A percentile compares a stretch with the other conserved stretches of the same genome.
phyloP scores from a whole-genome alignment of 1,140 invertebrate species.

The Macrosteles quadrilineatus region DNA sequence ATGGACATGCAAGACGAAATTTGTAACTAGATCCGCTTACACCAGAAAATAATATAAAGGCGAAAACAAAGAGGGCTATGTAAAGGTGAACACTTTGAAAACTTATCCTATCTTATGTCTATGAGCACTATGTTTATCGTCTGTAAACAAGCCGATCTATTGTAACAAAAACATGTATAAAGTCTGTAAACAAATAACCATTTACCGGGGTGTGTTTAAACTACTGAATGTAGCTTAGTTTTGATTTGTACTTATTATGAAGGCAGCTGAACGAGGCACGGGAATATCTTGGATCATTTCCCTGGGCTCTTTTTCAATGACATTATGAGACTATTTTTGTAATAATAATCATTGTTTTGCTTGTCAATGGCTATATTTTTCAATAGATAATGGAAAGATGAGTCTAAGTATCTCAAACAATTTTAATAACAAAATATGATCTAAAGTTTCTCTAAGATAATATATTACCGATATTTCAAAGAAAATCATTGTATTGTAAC shows the following conservation, averaged over 20 bases:
- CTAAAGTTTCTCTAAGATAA: no score
- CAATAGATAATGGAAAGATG: no score
- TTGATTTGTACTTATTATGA: slow-evolving; percentile 32
- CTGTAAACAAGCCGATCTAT: slow-evolving; percentile 23
- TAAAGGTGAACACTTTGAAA: background rate
- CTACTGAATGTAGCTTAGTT: slow-evolving; percentile 22
- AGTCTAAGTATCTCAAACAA: no score
- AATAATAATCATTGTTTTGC: no score
- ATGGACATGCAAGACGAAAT: no score
- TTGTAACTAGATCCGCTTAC: background rate
- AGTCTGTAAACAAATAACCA: slow-evolving; percentile 29
- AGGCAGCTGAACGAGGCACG: slow-evolving; percentile 16
- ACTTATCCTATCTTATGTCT: slow-evolving; percentile 24
- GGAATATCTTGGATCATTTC: slow-evolving; percentile 6
- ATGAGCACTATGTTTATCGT: slow-evolving; percentile 17
- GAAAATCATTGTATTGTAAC: no score
- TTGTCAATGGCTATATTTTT: no score
- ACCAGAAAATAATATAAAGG: slow-evolving; percentile 1
- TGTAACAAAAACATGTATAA: slow-evolving; percentile 30
- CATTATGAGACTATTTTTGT: no score
- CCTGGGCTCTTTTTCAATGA: no score
- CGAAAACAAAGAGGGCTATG: background rate
- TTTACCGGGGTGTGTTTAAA: slow-evolving; percentile 13
- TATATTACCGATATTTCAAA: no score
- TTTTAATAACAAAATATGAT: no score